phyloP scores from a whole-genome alignment of 2,888 invertebrate species.

The Agrochola circellaris region DNA sequence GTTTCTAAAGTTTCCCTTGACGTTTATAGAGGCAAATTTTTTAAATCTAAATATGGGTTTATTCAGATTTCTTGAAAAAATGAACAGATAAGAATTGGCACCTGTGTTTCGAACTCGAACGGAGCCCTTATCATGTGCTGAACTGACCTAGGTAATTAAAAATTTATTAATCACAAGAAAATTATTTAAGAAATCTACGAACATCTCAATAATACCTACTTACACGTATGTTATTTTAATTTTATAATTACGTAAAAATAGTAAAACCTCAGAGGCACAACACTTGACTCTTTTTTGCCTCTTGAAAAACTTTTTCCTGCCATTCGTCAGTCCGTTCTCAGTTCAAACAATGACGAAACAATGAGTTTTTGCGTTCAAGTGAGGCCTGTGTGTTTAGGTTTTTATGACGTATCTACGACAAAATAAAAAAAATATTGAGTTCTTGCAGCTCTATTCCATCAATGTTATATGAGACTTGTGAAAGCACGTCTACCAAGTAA shows the following conservation, averaged over 20 bases:
- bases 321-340: slow-evolving; percentile 15
- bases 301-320: slow-evolving; percentile 25
- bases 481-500: not conserved
- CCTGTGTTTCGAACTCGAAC: not conserved
- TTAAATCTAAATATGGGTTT: too few species aligned
- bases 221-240: not conserved
- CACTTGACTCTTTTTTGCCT: slow-evolving; percentile 10
- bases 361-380: slow-evolving; percentile 38
- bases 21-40: not conserved
- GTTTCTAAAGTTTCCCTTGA: not conserved
- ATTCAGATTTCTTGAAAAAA: too few species aligned
- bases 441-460: not conserved
- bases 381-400: slow-evolving; percentile 24
- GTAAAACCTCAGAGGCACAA: slow-evolving; percentile 8
- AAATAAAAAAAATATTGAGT: not conserved
- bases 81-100: not conserved
- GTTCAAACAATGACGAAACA: slow-evolving; percentile 44
- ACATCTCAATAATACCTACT: not conserved
- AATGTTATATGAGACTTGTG: not conserved
- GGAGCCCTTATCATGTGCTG: not conserved
- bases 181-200: not conserved
- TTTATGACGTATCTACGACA: slow-evolving; percentile 7
- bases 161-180: not conserved
- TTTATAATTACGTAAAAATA: not conserved
- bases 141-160: not conserved